Conservation (phyloP, 2,797 vertebrate genomes). For the Enteromius afrohamiltoni region DNA sequence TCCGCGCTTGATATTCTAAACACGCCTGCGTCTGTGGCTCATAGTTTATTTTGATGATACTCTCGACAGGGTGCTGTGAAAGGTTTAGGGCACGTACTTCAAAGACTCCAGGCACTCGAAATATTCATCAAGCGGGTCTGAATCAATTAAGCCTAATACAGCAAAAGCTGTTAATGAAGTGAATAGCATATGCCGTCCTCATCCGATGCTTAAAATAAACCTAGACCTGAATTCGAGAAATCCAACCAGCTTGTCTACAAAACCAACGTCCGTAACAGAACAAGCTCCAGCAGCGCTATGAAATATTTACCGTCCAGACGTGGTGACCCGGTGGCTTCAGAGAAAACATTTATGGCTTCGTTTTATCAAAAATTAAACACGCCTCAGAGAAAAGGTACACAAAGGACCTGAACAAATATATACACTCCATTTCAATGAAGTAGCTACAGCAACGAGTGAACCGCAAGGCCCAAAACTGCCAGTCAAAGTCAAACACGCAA, state of each 20-base stretch:
- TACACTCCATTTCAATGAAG: conserved; percentile 51
- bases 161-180: conserved; percentile 32
- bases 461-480: conserved; percentile 16
- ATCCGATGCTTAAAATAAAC: conserved; percentile 15
- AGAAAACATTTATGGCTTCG: conserved; percentile 51
- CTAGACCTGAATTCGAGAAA: conserved; percentile 7
- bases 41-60: conserved; percentile 40
- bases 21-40: conserved; percentile 21
- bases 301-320: conserved; percentile 56
- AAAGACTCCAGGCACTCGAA: conserved; percentile 39
- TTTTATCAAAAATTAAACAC: conserved; percentile 61
- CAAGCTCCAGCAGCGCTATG: conserved; percentile 33
- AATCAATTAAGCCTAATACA: conserved; percentile 44
- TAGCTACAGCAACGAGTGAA: not conserved
- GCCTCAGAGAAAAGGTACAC: conserved; percentile 44
- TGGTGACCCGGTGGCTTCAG: conserved; percentile 44
- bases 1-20: conserved; percentile 27
- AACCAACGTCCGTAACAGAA: not conserved
- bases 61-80: conserved; percentile 34
- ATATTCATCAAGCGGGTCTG: conserved; percentile 45
- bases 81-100: conserved; percentile 24
- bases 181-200: conserved; percentile 23
- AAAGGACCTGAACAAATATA: conserved; percentile 52
- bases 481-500: conserved; percentile 20
- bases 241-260: conserved; percentile 1